Evolutionary conservation across 2,888 invertebrate genomes (phyloP), one percentile per base, ranked within the genome.

Genomic region (Xestia ashworthii): DNA sequence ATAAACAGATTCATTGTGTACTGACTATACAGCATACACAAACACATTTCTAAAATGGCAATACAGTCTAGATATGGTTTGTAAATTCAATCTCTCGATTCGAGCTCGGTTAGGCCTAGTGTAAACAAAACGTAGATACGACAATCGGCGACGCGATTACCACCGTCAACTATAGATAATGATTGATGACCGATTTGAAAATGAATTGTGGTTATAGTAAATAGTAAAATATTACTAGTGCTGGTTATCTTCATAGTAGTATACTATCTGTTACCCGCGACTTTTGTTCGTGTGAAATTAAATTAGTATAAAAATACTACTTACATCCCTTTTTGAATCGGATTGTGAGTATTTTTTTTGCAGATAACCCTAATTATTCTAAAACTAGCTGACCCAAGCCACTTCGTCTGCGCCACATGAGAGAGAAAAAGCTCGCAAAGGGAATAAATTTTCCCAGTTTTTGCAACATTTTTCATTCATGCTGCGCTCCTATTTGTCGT

Each of bases 101-200:
- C 46, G 25, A 32, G 22, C 44, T 25, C 38, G 46, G n/a, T 75
- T 76, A 84, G 75, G 77, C 77, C 68, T 70, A 69, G 70, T 71
- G 86, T 86, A 86, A 86, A 87, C 76, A 82, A 79, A 62, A 55
- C 68, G 58, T 62, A 83, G 86, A 87, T 87, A 87, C 74, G 76
- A 65, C 79, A 83, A 81, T 86, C 81, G 74, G n/a, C 79, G 62
- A 66, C 75, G 71, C 64, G 81, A 86, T 88, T 84, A 76, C 78
- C 60, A 66, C 69, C 72, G 86, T 68, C 86, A 85, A 71, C 78
- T 73, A 19, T 44, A 86, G 86, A 87, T 87, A 82, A 71, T 80
- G 70, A 81, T 81, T 82, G 87, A 84, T 88, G 78, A 76, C 77
- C 80, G 82, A 87, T 87, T 80, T 74, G 70, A 79, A 79, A 82